Evolutionary conservation across 2,113 vertebrate species (phyloP).

Genomic region (Heteronetta atricapilla): DNA sequence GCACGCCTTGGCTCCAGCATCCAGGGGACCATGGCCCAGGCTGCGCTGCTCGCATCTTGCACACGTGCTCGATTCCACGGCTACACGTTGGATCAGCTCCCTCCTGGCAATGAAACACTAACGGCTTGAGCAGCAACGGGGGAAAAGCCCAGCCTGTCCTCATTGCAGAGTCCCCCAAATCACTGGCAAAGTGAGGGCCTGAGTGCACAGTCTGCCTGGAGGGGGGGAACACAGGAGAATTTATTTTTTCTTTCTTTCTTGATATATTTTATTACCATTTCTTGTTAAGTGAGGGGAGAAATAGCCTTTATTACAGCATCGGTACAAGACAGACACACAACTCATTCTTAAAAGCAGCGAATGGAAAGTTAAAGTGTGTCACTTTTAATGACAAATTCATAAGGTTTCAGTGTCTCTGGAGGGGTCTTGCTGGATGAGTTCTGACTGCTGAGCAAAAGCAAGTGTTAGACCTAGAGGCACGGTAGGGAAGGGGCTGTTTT

Average conservation of each 20-base stretch:
- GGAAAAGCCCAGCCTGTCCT: background rate
- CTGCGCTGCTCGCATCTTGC: background rate
- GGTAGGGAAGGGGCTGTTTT: accelerated
- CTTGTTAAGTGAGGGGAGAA: background rate
- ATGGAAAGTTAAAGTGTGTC: background rate
- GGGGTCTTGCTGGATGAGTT: background rate
- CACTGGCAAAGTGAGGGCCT: background rate
- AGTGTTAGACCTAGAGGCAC: background rate
- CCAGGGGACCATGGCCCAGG: background rate
- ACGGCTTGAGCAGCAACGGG: accelerated
- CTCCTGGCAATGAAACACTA: background rate
- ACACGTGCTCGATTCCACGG: background rate
- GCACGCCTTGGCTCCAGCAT: background rate
- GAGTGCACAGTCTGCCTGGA: background rate
- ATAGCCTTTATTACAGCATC: conserved; percentile 10
- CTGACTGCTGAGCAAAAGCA: conserved; percentile 31
- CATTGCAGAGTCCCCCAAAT: background rate
- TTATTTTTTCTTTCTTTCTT: conserved; percentile 29
- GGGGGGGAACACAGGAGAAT: background rate
- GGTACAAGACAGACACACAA: background rate
- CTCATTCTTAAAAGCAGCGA: background rate
- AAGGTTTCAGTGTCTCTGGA: background rate
- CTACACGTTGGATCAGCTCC: background rate
- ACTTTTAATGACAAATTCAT: conserved; percentile 2
- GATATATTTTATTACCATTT: conserved; percentile 18